phyloP scores from a whole-genome alignment of 2,113 vertebrate species.

The Rhinoderma darwinii region DNA sequence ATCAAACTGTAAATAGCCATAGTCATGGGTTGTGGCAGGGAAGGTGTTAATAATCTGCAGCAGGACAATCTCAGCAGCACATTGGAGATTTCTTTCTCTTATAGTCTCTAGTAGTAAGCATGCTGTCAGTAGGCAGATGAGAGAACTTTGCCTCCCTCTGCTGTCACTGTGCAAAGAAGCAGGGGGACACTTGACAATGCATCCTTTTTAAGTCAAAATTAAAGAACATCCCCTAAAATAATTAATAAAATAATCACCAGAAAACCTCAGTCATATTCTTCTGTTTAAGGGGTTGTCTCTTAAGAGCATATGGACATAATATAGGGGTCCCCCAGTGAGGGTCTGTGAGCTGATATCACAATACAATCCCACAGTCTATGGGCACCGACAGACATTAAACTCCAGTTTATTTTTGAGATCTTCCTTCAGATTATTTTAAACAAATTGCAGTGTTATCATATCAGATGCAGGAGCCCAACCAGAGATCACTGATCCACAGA shows the following conservation, averaged over 20 bases:
- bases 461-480: not conserved
- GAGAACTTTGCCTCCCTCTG: not conserved
- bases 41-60: not conserved
- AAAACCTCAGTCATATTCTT: too few species aligned
- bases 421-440: not conserved
- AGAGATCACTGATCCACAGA: not conserved
- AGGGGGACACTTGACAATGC: not conserved
- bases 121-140: not conserved
- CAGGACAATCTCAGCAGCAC: not conserved
- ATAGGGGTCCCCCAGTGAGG: too few species aligned
- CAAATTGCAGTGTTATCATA: too few species aligned
- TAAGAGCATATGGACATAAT: too few species aligned
- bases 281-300: too few species aligned
- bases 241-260: not conserved
- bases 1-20: not conserved
- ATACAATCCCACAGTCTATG: too few species aligned
- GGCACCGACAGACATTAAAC: not conserved
- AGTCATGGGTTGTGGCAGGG: not conserved
- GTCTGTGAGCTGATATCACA: too few species aligned
- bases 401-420: not conserved
- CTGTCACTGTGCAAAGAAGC: not conserved
- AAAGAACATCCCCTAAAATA: not conserved
- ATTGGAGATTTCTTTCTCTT: not conserved
- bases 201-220: not conserved
- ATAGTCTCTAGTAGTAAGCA: not conserved